phyloP scores from a whole-genome alignment of 2,888 invertebrate species.

The Erebia ligea region DNA sequence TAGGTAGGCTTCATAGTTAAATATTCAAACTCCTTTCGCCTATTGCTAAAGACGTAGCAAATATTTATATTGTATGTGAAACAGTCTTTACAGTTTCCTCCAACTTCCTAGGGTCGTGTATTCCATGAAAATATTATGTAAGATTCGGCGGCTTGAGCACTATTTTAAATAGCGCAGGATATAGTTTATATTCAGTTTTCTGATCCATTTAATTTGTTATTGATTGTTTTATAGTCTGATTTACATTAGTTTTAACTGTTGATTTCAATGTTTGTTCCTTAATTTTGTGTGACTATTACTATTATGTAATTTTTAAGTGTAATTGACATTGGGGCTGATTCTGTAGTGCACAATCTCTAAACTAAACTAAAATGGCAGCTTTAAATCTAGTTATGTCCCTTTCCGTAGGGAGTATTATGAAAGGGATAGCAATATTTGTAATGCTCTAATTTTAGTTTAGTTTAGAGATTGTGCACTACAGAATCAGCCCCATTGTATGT shows the following conservation, averaged over 20 bases:
- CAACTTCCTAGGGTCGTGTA: background rate
- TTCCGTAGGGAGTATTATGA: no score
- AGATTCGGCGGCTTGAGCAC: conserved; percentile 47
- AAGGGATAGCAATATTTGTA: no score
- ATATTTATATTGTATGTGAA: no score
- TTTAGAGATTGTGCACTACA: no score
- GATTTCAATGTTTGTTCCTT: conserved; percentile 58
- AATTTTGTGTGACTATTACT: conserved; percentile 39
- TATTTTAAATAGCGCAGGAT: conserved; percentile 65
- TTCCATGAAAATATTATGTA: background rate
- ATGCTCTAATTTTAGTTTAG: no score
- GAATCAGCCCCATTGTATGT: no score
- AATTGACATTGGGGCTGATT: conserved; percentile 6
- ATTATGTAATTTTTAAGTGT: conserved; percentile 14
- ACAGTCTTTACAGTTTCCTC: background rate
- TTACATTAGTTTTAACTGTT: conserved; percentile 72
- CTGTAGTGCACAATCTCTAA: no score
- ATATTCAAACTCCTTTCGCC: no score
- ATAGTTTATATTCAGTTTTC: conserved; percentile 61
- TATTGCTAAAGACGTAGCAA: no score
- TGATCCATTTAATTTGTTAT: conserved; percentile 68
- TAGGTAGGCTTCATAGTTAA: no score
- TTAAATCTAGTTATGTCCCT: no score
- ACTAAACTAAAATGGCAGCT: no score
- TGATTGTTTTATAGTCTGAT: conserved; percentile 73